These are phyloP conservation scores for Trogon surrucura DNA, from an alignment of 2,113 vertebrate genomes.

Conservation along the genomic window DNA sequence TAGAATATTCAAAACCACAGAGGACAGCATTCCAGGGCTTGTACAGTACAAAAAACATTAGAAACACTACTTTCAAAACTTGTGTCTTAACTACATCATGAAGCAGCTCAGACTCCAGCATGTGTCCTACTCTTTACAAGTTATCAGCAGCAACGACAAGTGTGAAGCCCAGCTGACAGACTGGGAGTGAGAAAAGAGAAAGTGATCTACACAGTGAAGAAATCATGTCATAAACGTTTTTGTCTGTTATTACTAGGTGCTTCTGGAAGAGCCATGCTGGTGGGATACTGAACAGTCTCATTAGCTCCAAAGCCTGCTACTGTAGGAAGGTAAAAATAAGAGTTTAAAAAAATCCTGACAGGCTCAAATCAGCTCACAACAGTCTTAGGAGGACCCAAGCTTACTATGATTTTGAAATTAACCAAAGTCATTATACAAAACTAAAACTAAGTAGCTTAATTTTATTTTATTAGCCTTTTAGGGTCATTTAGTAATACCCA, in stretches of 20 bases:
- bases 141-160: conserved; percentile 50
- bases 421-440: not conserved
- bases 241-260: conserved; percentile 48
- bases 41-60: not conserved
- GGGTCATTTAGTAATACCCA: not conserved
- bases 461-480: not conserved
- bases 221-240: conserved; percentile 20
- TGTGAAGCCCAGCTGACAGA: conserved; percentile 9
- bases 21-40: not conserved
- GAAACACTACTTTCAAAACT: not conserved
- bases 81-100: not conserved
- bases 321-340: not conserved
- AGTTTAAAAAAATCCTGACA: not conserved
- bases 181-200: not conserved
- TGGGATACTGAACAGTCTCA: not conserved
- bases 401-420: not conserved
- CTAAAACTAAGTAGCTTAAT: not conserved
- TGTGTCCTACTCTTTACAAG: conserved; percentile 22
- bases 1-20: not conserved
- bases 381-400: not conserved
- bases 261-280: not conserved
- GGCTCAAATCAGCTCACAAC: not conserved
- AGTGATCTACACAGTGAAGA: conserved; percentile 7
- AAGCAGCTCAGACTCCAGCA: not conserved
- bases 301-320: not conserved